Conservation (phyloP, 2,888 invertebrate species). For the Ceraclea dissimilis region DNA sequence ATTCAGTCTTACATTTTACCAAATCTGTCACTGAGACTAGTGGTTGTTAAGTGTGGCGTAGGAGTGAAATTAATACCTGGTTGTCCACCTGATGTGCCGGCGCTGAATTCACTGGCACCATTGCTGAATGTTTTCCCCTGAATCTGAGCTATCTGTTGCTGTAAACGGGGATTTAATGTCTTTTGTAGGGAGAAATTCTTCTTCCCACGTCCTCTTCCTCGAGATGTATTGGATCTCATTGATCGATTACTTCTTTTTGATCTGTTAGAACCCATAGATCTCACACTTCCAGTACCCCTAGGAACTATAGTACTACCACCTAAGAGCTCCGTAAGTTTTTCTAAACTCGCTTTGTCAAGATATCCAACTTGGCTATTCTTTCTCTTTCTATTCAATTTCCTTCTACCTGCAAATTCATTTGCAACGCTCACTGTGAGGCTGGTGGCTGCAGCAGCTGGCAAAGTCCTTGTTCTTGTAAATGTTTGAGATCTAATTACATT, state of each 20-base stretch:
- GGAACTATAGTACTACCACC: constrained; percentile 35
- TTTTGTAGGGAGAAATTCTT: constrained; percentile 42
- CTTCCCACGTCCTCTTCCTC: constrained; percentile 34
- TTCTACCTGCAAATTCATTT: constrained; percentile 36
- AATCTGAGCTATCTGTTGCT: constrained; percentile 43
- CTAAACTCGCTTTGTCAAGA: constrained; percentile 38
- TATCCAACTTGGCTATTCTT: constrained; percentile 37
- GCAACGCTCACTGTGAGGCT: constrained; percentile 38
- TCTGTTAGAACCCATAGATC: constrained; percentile 38
- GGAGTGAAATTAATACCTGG: constrained; percentile 37
- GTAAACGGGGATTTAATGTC: constrained; percentile 39
- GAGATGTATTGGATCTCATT: constrained; percentile 28
- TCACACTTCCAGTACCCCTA: constrained; percentile 40
- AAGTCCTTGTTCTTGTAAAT: constrained; percentile 38
- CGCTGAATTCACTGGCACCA: constrained; percentile 17
- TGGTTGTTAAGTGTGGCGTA: constrained; percentile 39
- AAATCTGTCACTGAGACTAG: constrained; percentile 45
- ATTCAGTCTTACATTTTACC: constrained; percentile 26
- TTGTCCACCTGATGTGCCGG: constrained; percentile 26
- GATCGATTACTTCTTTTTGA: constrained; percentile 34
- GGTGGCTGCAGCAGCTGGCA: constrained; percentile 7
- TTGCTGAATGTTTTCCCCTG: constrained; percentile 38
- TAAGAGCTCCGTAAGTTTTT: constrained; percentile 38
- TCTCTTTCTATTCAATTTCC: constrained; percentile 31
- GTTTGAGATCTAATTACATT: constrained; percentile 40